A percentile compares a stretch with the other conserved stretches of the same genome.
These are phyloP conservation scores for Spatula versicolor DNA, from an alignment of 2,797 vertebrate species.

Conservation along the genomic window DNA sequence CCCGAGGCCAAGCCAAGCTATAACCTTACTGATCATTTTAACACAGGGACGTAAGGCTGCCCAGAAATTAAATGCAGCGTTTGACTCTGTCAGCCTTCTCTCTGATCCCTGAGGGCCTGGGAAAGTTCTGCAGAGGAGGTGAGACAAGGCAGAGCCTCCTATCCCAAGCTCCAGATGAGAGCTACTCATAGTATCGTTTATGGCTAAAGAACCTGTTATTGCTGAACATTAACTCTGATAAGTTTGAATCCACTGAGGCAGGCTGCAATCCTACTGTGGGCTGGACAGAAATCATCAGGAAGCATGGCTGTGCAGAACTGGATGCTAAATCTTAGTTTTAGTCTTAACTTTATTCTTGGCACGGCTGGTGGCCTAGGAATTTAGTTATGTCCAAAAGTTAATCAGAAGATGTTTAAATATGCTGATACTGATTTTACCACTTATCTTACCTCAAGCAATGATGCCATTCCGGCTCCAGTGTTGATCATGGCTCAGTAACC, in stretches of 20 bases:
- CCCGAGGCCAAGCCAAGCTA: background rate
- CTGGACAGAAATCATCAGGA: background rate
- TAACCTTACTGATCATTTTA: background rate
- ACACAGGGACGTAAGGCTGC: background rate
- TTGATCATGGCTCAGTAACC: constrained; percentile 68
- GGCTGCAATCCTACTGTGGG: background rate
- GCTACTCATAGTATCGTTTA: background rate
- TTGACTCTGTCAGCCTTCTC: background rate
- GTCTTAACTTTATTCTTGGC: constrained; percentile 1
- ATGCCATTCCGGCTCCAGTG: constrained; percentile 32
- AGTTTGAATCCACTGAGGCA: background rate
- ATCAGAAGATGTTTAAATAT: constrained; percentile 57
- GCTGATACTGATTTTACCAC: constrained; percentile 61
- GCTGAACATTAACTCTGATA: background rate
- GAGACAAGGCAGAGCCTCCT: background rate
- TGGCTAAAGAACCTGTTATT: background rate
- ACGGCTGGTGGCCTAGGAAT: background rate
- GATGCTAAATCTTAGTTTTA: background rate
- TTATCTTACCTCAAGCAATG: constrained; percentile 68
- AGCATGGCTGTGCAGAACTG: background rate
- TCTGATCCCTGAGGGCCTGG: background rate
- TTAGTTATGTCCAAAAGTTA: constrained; percentile 40
- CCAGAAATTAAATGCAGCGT: background rate
- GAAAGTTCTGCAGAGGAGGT: background rate
- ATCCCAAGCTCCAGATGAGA: background rate